Percentiles rank a stretch among this genome's conserved stretches.
Conservation (phyloP, 2,797 vertebrate species). For the Cryptoblepharus egeriae region DNA sequence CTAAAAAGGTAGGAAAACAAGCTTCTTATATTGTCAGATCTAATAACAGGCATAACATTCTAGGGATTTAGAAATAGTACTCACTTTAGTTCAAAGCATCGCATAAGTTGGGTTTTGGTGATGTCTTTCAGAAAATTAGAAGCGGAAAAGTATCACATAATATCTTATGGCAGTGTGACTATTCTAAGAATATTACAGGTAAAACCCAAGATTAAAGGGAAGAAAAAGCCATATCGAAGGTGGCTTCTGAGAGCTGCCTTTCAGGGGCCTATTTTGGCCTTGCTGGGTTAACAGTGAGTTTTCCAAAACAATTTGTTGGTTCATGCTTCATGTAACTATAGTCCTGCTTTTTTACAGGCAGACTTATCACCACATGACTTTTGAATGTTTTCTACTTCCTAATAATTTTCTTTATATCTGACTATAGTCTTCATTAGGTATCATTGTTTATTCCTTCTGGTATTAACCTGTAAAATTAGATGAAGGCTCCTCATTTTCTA, state of each 20-base stretch:
- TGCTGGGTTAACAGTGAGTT: too few species aligned
- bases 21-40: neutral
- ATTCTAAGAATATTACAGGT: neutral
- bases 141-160: neutral
- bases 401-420: neutral
- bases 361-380: too few species aligned
- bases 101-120: neutral
- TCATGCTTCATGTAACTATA: too few species aligned
- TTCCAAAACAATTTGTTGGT: too few species aligned
- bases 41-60: neutral
- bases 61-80: too few species aligned
- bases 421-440: neutral
- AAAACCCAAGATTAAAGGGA: too few species aligned
- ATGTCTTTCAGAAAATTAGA: neutral
- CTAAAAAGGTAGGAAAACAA: neutral
- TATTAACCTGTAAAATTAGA: neutral
- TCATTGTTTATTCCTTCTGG: neutral
- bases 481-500: too few species aligned
- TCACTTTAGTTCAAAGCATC: neutral
- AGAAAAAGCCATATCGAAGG: too few species aligned
- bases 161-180: neutral
- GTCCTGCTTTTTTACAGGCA: too few species aligned
- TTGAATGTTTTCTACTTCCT: neutral
- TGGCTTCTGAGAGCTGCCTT: neutral
- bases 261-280: neutral